Evolutionary conservation across 1,140 invertebrate genomes (phyloP), one percentile per base, ranked within the genome.

Genomic region (Calycopis cecrops): DNA sequence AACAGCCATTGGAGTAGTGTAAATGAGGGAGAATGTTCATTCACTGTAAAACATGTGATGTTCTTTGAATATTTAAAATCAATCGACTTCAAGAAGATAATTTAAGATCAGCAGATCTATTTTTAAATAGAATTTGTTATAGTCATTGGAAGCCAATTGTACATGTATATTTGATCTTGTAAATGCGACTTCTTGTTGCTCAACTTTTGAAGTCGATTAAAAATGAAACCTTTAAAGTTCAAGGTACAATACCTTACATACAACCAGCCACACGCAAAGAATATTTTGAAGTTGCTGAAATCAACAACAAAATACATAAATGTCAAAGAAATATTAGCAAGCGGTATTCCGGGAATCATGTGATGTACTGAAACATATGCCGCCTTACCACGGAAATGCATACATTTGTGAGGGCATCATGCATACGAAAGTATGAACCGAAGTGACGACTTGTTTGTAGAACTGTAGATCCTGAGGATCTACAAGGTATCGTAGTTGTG

Each of bases 261-360:
- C 80, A 93, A 92, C 92, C 92, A 93, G 90, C 92, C 92, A 90
- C 91, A 93, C 89, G 91, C 91, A 92, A 93, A 93, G 91, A 92
- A 93, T 90, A 93, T 90, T 90, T 90, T 90, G 89, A 90, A 91
- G 89, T 91, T 91, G 89, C 91, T 92, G 91, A 91, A 92, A 74
- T 88, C 81, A 84, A 88, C 74, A 83, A 85, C 84, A 83, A 83
- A 87, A 85, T 85, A 87, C 79, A 28, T 28, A 28, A 28, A 28
- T 28, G 21, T 28, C 6, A 28, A 83, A 28, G 21, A 28, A 28
- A 28, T 28, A 28, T 28, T 28, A 28, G 21, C 21, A 74, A 28
- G 21, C 21, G 6, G 21, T 28, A 28, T 28, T 28, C 21, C 21
- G 21, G 21, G n/a, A n/a, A n/a, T 28, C 6, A 28, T 3, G 6